Percentiles rank a stretch among this genome's conserved stretches.
phyloP scores from a whole-genome alignment of 2,797 vertebrate species.

The Lithobates sylvaticus region DNA sequence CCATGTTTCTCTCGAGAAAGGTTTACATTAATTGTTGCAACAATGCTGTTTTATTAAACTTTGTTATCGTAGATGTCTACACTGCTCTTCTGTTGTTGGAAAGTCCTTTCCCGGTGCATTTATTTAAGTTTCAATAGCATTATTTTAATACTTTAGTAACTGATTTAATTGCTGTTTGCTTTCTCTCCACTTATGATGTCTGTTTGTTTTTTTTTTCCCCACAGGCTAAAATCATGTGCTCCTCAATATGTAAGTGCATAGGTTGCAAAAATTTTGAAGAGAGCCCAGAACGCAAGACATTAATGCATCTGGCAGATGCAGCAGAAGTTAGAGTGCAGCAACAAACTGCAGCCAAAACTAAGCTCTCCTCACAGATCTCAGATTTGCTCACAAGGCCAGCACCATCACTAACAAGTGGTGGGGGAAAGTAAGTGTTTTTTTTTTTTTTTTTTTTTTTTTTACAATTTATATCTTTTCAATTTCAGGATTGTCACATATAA shows the following conservation, averaged over 20 bases:
- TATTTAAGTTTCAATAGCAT: background rate
- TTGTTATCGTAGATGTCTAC: no score
- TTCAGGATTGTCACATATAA: background rate
- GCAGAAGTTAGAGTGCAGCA: constrained; percentile 97
- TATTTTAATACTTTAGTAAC: background rate
- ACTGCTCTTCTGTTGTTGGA: no score
- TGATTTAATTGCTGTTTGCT: background rate
- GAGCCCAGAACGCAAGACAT: constrained; percentile 94
- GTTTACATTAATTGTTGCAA: background rate
- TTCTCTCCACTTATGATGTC: constrained; percentile 39
- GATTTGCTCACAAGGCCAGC: constrained; percentile 92
- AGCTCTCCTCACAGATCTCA: constrained; percentile 96
- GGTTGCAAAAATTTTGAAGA: constrained; percentile 99
- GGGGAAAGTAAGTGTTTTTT: constrained; percentile 87
- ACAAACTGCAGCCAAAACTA: constrained; percentile 97
- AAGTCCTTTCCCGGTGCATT: no score
- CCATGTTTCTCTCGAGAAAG: background rate
- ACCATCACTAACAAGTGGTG: constrained; percentile 87
- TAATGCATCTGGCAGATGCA: constrained; percentile 98
- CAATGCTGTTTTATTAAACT: no score
- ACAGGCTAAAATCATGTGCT: constrained; percentile 99
- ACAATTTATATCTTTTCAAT: background rate
- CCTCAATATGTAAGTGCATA: constrained; percentile 97
- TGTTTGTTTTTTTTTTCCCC: background rate
- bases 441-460: no score